Evolutionary conservation across 1,140 invertebrate species (phyloP).

Genomic region (Choristoneura fumiferana): DNA sequence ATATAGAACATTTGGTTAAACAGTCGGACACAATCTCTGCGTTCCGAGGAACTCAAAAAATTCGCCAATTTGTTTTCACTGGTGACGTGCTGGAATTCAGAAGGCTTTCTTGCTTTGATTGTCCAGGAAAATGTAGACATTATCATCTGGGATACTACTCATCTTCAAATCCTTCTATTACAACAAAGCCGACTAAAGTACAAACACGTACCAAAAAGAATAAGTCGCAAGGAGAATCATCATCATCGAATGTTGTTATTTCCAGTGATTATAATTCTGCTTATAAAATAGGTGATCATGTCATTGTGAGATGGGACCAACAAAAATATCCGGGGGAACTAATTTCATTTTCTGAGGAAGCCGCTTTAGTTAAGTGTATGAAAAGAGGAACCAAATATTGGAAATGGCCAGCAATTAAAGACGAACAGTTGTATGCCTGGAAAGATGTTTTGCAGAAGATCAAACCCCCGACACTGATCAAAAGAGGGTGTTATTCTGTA

Average conservation of each 20-base stretch:
- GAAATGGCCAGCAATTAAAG: too few relatives aligned
- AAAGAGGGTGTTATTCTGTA: not conserved
- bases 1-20: constrained; percentile 23
- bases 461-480: too few relatives aligned
- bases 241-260: not conserved
- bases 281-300: constrained; percentile 17
- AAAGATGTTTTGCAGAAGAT: too few relatives aligned
- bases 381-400: too few relatives aligned
- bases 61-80: constrained; percentile 32
- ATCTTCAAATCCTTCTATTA: not conserved
- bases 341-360: too few relatives aligned
- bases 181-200: too few relatives aligned
- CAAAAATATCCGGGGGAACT: too few relatives aligned
- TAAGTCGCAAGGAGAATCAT: too few relatives aligned
- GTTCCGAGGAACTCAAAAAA: constrained; percentile 35
- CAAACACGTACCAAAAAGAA: too few relatives aligned
- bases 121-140: constrained; percentile 23
- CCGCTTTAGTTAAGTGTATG: too few relatives aligned
- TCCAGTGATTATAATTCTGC: not conserved
- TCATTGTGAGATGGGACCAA: too few relatives aligned
- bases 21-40: constrained; percentile 23
- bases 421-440: too few relatives aligned
- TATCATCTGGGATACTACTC: constrained; percentile 20
- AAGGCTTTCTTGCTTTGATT: constrained; percentile 30
- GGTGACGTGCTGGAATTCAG: constrained; percentile 26